Evolutionary conservation across 2,888 invertebrate genomes (phyloP), one percentile per base, ranked within the genome.

Genomic region (Leptopterna dolabrata): DNA sequence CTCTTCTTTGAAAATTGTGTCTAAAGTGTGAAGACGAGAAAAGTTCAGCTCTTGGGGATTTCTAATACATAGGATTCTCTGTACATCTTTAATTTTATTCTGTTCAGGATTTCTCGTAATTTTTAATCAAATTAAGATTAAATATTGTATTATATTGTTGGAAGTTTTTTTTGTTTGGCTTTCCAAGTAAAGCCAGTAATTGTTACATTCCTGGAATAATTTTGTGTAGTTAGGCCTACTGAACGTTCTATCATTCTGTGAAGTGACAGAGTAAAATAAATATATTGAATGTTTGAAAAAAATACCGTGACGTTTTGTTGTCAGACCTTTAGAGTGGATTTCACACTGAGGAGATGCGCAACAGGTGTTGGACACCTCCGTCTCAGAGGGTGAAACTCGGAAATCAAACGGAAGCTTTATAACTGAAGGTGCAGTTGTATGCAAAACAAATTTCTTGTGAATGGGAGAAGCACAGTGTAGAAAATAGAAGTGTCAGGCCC

Each of bases 141-240:
- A 41, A 63, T 41, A 71, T 29, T 70, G 83, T 83, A 83, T 55
- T 83, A 83, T 83, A 63, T 51, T 83, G 63, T 83, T 83, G 55
- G 70, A 83, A 29, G 29, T 45, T 24, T 41, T 27, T 45, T 78
- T 78, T 81, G 55, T 51, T 73, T 73, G 85, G 85, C 85, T 85
- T 36, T 85, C 85, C 76, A 47, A 45, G 47, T 7, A 73, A 55
- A 76, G 73, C 85, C 55, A 30, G 45, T 85, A 45, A 85, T 85
- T 85, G 85, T 85, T 85, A 85, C 85, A 85, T 85, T 85, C 85
- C 85, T 85, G 85, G 85, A 85, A 51, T 36, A 30, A 70, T 47
- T 85, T 73, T 73, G 73, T 73, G 85, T 85, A 85, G 85, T 85
- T 85, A 85, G 85, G 85, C 85, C 85, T 85, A 85, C 76, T 85